phyloP scores from a whole-genome alignment of 2,797 vertebrate genomes.

The Naso thynnoides region DNA sequence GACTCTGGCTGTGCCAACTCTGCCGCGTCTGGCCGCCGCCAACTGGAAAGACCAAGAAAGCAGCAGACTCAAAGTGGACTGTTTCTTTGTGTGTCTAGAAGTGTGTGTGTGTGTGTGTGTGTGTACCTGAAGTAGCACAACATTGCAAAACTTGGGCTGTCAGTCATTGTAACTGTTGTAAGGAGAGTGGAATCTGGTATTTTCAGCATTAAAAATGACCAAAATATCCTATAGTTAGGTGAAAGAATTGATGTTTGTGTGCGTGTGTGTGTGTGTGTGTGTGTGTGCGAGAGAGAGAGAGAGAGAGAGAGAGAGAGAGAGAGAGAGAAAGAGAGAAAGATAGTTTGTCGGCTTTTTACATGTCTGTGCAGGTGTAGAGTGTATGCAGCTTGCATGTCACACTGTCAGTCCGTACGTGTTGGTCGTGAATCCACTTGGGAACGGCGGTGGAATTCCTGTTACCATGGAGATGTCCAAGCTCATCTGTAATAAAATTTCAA shows the following conservation, averaged over 20 bases:
- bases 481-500: conserved; percentile 79
- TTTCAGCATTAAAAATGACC: conserved; percentile 17
- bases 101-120: conserved; percentile 33
- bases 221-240: conserved; percentile 21
- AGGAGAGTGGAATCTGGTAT: conserved; percentile 28
- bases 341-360: conserved; percentile 15
- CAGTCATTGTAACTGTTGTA: conserved; percentile 29
- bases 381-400: conserved; percentile 53
- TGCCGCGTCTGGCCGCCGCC: conserved; percentile 79
- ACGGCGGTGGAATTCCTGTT: conserved; percentile 78
- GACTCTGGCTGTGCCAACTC: conserved; percentile 84
- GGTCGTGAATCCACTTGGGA: conserved; percentile 74
- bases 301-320: neutral
- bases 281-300: neutral
- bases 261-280: neutral
- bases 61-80: conserved; percentile 75
- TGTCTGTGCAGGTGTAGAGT: conserved; percentile 57
- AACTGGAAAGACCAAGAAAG: conserved; percentile 80
- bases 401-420: conserved; percentile 61
- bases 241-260: conserved; percentile 3
- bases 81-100: conserved; percentile 68
- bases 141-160: conserved; percentile 52
- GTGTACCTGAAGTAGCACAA: conserved; percentile 47
- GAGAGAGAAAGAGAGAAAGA: neutral
- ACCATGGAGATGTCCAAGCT: conserved; percentile 85